Evolutionary conservation across 1,140 invertebrate genomes (phyloP).

Genomic region (Pseudomyrmex cubaensis): DNA sequence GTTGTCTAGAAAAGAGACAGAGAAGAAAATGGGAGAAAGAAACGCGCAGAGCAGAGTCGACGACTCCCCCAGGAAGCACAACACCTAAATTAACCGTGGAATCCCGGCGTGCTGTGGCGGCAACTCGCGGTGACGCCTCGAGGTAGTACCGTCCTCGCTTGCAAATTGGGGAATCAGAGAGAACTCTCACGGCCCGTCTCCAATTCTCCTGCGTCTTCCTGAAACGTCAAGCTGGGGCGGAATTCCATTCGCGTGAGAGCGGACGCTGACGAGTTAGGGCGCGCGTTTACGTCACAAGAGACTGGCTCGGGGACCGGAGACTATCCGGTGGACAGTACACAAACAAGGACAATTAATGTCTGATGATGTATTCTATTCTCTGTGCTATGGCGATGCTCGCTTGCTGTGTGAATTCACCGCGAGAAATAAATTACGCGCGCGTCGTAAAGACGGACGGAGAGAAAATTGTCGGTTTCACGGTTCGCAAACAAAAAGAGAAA

Average conservation of each 20-base stretch:
- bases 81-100: conserved; percentile 76
- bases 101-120: conserved; percentile 30
- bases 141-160: conserved; percentile 53
- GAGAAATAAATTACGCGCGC: too few species aligned
- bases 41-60: conserved; percentile 19
- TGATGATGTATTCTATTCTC: conserved; percentile 38
- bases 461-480: neutral
- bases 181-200: conserved; percentile 26
- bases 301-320: conserved; percentile 26
- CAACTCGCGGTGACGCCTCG: conserved; percentile 34
- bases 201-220: conserved; percentile 14
- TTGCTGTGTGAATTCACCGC: neutral
- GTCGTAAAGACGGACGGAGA: neutral
- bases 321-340: conserved; percentile 21
- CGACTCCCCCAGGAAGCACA: conserved; percentile 73
- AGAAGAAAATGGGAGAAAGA: neutral
- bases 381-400: neutral
- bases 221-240: neutral
- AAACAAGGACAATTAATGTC: conserved; percentile 54
- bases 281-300: conserved; percentile 43
- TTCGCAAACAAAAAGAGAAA: conserved; percentile 20
- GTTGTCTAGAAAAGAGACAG: too few species aligned
- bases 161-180: conserved; percentile 63
- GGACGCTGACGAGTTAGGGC: conserved; percentile 52
- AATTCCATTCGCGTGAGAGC: conserved; percentile 35